Conservation (phyloP, 1,140 invertebrate genomes). For the Drosophila malerkotliana region DNA sequence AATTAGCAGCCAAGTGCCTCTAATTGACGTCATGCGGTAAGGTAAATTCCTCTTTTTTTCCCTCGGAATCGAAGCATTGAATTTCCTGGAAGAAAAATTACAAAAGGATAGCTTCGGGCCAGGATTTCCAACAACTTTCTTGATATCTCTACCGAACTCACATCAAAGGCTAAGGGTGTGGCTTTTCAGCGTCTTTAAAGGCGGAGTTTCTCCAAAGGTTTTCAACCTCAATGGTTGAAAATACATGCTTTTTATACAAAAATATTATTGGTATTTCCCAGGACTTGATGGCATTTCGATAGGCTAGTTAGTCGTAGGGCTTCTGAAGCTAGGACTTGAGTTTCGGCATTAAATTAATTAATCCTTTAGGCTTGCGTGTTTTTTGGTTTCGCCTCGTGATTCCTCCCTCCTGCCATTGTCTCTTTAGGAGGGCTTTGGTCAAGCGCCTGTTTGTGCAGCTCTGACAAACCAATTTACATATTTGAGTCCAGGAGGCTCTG, state of each 20-base stretch:
- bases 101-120: constrained; percentile 65
- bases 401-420: not conserved
- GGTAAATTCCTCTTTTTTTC: constrained; percentile 18
- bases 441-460: constrained; percentile 69
- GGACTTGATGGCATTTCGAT: constrained; percentile 32
- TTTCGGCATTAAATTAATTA: constrained; percentile 77
- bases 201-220: constrained; percentile 26
- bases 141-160: constrained; percentile 34
- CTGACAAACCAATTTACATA: constrained; percentile 70
- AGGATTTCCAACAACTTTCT: constrained; percentile 33
- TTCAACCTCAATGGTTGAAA: constrained; percentile 5
- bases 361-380: constrained; percentile 72
- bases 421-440: not conserved
- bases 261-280: not conserved
- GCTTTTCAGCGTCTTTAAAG: constrained; percentile 35
- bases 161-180: constrained; percentile 65
- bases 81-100: constrained; percentile 47
- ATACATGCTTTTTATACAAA: constrained; percentile 7
- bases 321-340: constrained; percentile 8
- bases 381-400: constrained; percentile 61
- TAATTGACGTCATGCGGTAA: constrained; percentile 48
- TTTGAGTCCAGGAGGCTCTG: constrained; percentile 42
- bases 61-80: constrained; percentile 11
- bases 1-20: constrained; percentile 60
- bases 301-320: constrained; percentile 28